These are phyloP conservation scores for Ifrita kowaldi DNA, from an alignment of 2,113 vertebrate species.

Conservation along the genomic window DNA sequence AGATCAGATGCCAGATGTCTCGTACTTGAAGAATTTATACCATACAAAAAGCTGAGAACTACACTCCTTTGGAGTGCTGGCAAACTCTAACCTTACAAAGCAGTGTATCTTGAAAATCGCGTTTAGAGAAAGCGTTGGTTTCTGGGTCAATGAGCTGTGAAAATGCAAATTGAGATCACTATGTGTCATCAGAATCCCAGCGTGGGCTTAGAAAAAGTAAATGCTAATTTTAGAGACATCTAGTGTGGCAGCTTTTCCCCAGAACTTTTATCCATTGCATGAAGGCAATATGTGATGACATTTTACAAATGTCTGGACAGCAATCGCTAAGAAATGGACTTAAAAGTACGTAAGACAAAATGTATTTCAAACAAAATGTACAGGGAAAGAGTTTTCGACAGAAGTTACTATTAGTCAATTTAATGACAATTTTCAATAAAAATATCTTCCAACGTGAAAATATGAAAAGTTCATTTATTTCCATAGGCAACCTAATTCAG, in stretches of 20 bases:
- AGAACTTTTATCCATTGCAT: neutral
- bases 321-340: neutral
- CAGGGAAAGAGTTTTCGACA: neutral
- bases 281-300: neutral
- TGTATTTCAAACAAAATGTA: neutral
- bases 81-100: neutral
- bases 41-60: neutral
- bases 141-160: neutral
- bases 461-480: slow-evolving; percentile 66
- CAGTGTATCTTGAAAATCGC: neutral
- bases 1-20: neutral
- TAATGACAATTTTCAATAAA: neutral
- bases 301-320: neutral
- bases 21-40: neutral
- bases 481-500: slow-evolving; percentile 67
- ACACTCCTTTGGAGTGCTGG: neutral
- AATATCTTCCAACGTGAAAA: neutral
- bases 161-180: neutral
- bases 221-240: neutral
- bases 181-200: neutral
- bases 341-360: neutral
- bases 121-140: neutral
- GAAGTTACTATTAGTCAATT: neutral
- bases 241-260: neutral
- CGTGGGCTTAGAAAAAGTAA: neutral